phyloP scores from a whole-genome alignment of 2,888 invertebrate species.

The Frankliniella fusca region DNA sequence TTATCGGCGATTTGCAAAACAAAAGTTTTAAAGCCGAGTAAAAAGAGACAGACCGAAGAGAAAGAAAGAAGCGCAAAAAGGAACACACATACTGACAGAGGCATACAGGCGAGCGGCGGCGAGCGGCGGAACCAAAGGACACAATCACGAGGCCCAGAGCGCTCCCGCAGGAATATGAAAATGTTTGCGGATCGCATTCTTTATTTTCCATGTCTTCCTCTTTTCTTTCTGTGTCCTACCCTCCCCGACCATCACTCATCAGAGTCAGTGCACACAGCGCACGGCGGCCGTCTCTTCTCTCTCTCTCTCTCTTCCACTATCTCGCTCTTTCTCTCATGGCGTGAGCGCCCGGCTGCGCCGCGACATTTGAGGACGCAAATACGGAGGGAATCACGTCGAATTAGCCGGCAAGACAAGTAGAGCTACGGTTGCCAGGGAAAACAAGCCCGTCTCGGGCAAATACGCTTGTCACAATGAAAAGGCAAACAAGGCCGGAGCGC shows the following conservation, averaged over 20 bases:
- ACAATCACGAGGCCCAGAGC: neutral
- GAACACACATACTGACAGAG: too few species aligned
- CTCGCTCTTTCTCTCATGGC: too few species aligned
- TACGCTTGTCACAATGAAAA: conserved; percentile 12
- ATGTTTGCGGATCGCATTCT: neutral
- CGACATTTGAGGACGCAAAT: too few species aligned
- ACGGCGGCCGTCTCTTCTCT: too few species aligned
- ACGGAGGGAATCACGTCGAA: neutral
- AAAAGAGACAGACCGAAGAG: too few species aligned
- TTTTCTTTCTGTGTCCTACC: too few species aligned
- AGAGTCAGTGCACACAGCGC: too few species aligned
- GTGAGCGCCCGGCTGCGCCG: too few species aligned
- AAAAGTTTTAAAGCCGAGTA: too few species aligned
- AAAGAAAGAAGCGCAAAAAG: too few species aligned
- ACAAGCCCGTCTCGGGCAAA: neutral
- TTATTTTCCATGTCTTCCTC: neutral
- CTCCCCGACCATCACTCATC: too few species aligned
- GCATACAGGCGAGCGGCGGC: neutral
- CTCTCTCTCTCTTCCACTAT: too few species aligned
- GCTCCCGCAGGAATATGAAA: neutral
- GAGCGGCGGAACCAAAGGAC: neutral
- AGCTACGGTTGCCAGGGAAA: conserved; percentile 2
- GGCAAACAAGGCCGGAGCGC: neutral
- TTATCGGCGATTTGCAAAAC: conserved; percentile 7
- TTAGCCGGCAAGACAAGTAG: neutral